A percentile compares a stretch with the other conserved stretches of the same genome.
Conservation (phyloP, 1,140 invertebrate species). For the Diorhabda sublineata region DNA sequence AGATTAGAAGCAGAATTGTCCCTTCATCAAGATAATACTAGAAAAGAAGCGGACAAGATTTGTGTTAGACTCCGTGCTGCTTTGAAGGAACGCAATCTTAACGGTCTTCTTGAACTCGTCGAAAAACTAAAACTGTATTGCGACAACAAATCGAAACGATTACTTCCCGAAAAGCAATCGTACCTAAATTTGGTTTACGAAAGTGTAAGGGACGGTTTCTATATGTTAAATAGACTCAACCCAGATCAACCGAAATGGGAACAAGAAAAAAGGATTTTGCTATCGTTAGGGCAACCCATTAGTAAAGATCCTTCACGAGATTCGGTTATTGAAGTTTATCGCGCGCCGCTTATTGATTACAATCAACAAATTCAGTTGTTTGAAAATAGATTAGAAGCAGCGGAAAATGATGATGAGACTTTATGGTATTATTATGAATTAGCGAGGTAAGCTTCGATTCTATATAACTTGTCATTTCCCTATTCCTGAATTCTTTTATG, state of each 20-base stretch:
- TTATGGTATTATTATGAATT: slow-evolving; percentile 54
- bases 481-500: background rate
- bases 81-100: slow-evolving; percentile 45
- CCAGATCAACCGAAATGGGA: slow-evolving; percentile 25
- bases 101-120: slow-evolving; percentile 35
- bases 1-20: slow-evolving; percentile 48
- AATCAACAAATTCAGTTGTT: slow-evolving; percentile 33
- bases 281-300: slow-evolving; percentile 36
- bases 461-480: background rate
- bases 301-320: slow-evolving; percentile 40
- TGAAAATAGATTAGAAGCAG: slow-evolving; percentile 34
- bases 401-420: slow-evolving; percentile 33
- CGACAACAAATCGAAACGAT: slow-evolving; percentile 38
- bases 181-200: slow-evolving; percentile 38
- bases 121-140: slow-evolving; percentile 47
- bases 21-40: slow-evolving; percentile 47
- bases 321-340: slow-evolving; percentile 31
- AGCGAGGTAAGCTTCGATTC: slow-evolving; percentile 35
- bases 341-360: background rate
- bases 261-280: slow-evolving; percentile 37
- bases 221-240: slow-evolving; percentile 38
- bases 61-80: slow-evolving; percentile 48
- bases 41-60: slow-evolving; percentile 48
- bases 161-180: slow-evolving; percentile 36
- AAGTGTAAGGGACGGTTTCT: slow-evolving; percentile 34